Base-by-base conservation (phyloP, 1,140 invertebrate species). In the Ectropis grisescens region DNA sequence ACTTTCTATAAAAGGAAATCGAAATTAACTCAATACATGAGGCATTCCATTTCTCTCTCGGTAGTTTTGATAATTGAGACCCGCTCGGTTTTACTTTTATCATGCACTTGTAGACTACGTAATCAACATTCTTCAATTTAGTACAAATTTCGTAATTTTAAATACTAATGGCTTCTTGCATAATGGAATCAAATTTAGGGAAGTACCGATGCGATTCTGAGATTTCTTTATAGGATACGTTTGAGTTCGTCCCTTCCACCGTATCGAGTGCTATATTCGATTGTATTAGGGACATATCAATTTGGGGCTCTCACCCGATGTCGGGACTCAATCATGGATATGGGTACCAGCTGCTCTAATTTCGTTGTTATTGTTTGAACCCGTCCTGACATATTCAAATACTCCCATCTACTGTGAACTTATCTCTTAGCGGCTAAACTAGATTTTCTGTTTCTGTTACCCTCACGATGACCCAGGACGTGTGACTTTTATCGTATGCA, bases 1-100 rank as follows among this genome's bases (percentile, higher is more conserved):
- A 76, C 75, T 80, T 80, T 80, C 75, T 80, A 80, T 65, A 74
- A 76, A 80, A 74, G 69, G 75, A 80, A 80, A 80, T 70, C 75
- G 75, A 76, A 76, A 76, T 79, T 72, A 66, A 67, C 58, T 70
- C 52, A 61, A 44, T 64, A 53, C 64, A 59, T 66, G 54, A 47
- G 49, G 62, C 66, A 74, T 74, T 76, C 67, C 67, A 71, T 72
- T 76, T 74, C 71, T 70, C 66, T 72, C 60, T 60, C 60, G 47
- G 41, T 49, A 69, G 55, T 64, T 76, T 74, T 66, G 60, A 65
- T 72, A 62, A 71, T 74, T 62, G 64, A 47, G 49, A 44, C 40
- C 40, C 44, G 45, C 40, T 37, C 42, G 47, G 43, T 71, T 62
- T 69, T 66, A 66, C 53, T 64, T 70, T 68, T 70, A 66, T 58